Percentiles rank a stretch among this genome's conserved stretches.
These are phyloP conservation scores for Crax fasciolata DNA, from an alignment of 2,797 vertebrate genomes.

Conservation along the genomic window DNA sequence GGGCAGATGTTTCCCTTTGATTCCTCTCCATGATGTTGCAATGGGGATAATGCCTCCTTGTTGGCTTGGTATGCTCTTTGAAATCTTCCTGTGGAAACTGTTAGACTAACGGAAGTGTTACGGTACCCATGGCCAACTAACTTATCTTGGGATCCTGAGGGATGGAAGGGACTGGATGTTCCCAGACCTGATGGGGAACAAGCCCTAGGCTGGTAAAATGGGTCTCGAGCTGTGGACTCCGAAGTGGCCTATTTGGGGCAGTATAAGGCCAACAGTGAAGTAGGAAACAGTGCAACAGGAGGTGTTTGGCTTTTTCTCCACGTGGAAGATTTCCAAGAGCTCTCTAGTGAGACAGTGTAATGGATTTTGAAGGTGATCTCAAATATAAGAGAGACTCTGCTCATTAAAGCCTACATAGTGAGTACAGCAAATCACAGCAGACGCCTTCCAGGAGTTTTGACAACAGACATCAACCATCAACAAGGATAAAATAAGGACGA, in stretches of 20 bases:
- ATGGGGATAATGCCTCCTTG: background rate
- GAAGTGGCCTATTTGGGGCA: background rate
- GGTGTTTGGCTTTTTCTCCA: background rate
- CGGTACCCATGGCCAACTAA: background rate
- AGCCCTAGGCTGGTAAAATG: background rate
- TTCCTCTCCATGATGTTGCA: background rate
- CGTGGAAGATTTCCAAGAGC: slow-evolving; percentile 52
- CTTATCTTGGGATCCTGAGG: background rate
- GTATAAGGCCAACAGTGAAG: background rate
- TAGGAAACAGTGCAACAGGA: background rate
- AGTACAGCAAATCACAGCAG: slow-evolving; percentile 65
- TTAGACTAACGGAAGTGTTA: background rate
- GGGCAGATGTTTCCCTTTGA: background rate
- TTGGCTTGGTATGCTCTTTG: background rate
- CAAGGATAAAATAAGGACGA: slow-evolving; percentile 74
- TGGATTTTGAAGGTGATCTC: slow-evolving; percentile 75
- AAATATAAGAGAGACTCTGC: slow-evolving; percentile 9
- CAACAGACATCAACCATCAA: slow-evolving; percentile 74
- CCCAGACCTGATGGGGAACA: background rate
- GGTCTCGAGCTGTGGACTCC: background rate
- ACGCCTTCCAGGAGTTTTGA: slow-evolving; percentile 68
- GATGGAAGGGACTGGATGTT: background rate
- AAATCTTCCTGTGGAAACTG: background rate
- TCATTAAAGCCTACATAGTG: slow-evolving; percentile 66
- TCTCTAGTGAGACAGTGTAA: slow-evolving; percentile 40